phyloP scores from a whole-genome alignment of 2,797 vertebrate genomes.

The Ibycter americanus region DNA sequence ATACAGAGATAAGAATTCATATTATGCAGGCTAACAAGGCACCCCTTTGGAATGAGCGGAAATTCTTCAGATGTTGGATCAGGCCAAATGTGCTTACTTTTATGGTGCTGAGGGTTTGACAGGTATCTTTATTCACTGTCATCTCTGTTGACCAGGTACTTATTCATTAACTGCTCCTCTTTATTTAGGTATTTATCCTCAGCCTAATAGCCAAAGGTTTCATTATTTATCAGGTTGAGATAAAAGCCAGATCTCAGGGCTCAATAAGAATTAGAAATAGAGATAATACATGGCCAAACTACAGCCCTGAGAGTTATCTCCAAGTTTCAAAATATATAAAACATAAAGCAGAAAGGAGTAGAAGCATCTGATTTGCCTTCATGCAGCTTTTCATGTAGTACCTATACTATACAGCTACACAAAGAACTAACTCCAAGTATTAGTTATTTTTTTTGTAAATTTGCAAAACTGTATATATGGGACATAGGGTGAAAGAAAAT shows the following conservation, averaged over 20 bases:
- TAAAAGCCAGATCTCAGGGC: background rate
- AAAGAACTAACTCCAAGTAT: background rate
- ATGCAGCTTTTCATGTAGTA: background rate
- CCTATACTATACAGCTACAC: background rate
- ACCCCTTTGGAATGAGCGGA: background rate
- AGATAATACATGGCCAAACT: background rate
- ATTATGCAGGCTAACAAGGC: background rate
- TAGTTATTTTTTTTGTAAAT: background rate
- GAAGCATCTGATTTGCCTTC: background rate
- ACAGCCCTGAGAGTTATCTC: background rate
- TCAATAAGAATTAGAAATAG: slow-evolving; percentile 22
- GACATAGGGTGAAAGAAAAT: background rate
- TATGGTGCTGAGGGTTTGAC: background rate
- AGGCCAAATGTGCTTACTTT: background rate
- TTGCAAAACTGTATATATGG: background rate
- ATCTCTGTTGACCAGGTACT: background rate
- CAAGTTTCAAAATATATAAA: background rate
- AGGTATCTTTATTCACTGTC: background rate
- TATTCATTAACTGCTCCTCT: background rate
- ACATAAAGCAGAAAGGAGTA: background rate
- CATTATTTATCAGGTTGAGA: slow-evolving; percentile 15
- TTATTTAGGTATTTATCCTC: background rate
- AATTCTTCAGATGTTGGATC: background rate
- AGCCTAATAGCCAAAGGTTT: background rate
- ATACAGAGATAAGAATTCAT: background rate